Percentiles rank a stretch among this genome's conserved stretches.
phyloP scores from a whole-genome alignment of 2,797 vertebrate genomes.

The Sus cebifrons region DNA sequence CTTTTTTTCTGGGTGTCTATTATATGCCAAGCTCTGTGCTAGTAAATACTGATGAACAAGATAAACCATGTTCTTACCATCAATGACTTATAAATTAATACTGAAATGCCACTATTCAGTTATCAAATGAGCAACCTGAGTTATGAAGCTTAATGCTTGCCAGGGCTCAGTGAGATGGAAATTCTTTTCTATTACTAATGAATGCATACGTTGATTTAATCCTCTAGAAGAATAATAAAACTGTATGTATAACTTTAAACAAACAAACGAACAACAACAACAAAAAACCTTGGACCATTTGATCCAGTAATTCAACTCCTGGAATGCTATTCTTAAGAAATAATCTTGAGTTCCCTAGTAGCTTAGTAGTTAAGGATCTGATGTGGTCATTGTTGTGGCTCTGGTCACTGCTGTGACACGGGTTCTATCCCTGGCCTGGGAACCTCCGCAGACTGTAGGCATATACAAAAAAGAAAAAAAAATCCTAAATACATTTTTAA shows the following conservation, averaged over 20 bases:
- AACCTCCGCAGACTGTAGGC: no score
- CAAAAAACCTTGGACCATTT: background rate
- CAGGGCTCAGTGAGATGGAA: background rate
- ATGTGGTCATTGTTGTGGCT: no score
- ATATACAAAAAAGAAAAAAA: no score
- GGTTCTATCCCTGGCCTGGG: no score
- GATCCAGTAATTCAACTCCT: slow-evolving; percentile 21
- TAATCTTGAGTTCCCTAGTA: background rate
- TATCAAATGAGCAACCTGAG: slow-evolving; percentile 31
- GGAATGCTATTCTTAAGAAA: background rate
- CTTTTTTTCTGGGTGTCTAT: background rate
- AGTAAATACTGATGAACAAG: background rate
- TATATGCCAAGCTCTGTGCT: background rate
- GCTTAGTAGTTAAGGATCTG: no score
- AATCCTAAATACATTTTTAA: background rate
- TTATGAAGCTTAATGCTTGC: background rate
- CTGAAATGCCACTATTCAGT: slow-evolving; percentile 10
- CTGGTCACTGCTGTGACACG: no score
- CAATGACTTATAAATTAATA: slow-evolving; percentile 8
- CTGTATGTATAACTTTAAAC: background rate
- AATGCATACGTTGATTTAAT: slow-evolving; percentile 37
- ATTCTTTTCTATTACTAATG: slow-evolving; percentile 56
- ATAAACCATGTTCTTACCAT: background rate
- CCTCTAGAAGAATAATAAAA: slow-evolving; percentile 9
- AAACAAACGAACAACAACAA: background rate